Percentiles rank a stretch among this genome's conserved stretches.
phyloP scores from a whole-genome alignment of 2,797 vertebrate species.

The Gallinago solitaria region DNA sequence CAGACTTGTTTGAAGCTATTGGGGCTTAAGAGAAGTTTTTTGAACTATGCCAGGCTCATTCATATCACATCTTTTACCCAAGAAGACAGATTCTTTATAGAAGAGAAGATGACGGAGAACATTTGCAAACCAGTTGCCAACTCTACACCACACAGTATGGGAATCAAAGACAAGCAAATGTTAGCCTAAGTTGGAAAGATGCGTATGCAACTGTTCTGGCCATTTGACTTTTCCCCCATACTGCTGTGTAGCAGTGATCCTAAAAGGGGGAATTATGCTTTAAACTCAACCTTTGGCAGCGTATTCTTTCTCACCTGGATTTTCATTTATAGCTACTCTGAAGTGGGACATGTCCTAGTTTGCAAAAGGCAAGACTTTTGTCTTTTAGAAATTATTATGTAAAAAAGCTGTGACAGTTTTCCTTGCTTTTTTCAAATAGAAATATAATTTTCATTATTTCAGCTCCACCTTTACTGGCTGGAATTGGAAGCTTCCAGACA shows the following conservation, averaged over 20 bases:
- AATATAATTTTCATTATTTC: constrained; percentile 18
- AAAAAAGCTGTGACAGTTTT: not conserved
- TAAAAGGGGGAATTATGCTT: not conserved
- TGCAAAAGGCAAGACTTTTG: not conserved
- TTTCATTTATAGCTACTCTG: not conserved
- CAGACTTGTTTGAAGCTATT: not conserved
- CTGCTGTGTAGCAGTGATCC: not conserved
- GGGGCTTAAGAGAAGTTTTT: not conserved
- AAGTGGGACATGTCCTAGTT: not conserved
- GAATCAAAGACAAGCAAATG: not conserved
- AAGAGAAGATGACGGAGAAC: not conserved
- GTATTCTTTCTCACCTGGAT: not conserved
- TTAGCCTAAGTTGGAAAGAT: not conserved
- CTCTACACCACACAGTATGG: not conserved
- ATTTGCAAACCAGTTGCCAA: constrained; percentile 4
- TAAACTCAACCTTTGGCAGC: not conserved
- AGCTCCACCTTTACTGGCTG: constrained; percentile 31
- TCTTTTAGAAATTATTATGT: not conserved
- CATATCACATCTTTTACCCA: not conserved
- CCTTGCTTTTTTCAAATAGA: not conserved
- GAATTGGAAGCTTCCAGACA: constrained; percentile 27
- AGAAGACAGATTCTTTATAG: not conserved
- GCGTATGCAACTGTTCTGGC: not conserved
- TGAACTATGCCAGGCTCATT: not conserved
- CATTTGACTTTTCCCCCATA: not conserved